Evolutionary conservation across 2,797 vertebrate genomes (phyloP), one percentile per base, ranked within the genome.

Genomic region (Parotocinclus haroldoi): DNA sequence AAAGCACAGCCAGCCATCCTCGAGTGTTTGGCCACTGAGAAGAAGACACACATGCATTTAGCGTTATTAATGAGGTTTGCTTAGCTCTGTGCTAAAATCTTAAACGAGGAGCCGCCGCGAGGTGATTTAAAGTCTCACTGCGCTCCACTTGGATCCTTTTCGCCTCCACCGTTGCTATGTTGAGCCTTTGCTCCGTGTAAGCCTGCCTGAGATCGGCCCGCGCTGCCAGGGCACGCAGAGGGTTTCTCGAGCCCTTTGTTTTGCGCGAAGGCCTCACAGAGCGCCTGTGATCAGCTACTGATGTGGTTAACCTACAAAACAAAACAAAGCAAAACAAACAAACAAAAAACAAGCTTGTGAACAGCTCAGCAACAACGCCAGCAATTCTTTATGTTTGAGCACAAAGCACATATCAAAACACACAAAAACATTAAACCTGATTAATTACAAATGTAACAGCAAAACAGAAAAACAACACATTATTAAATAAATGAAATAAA

Each of bases 111-210:
- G 11, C 45, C 2, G 14, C 36, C 7, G 17, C 39, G 27, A 27
- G 19, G 45, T 16, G 37, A 44, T 68, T 53, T 53, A 36, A n/a
- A 10, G 39, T 65, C 90, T 79, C 85, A 93, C 91, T 91, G 16
- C 85, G 81, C 77, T 92, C 91, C 66, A 89, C 84, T 80, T 90
- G 90, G 63, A 92, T 91, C 80, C 91, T 88, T 73, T 89, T 91
- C 68, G 88, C 81, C 80, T 92, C 91, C 72, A 92, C 63, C 0
- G 83, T 78, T 39, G 89, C 90, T 27, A 93, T 80, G 6, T 91
- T 93, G 9, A 92, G 88, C 69, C 91, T 85, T 78, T 92, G 90
- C 57, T 93, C 91, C 0, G 88, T 93, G 81, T 92, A 93, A 60
- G 82, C 90, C 81, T 89, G 89, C 0, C 85, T 83, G 72, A 93